Evolutionary conservation across 2,113 vertebrate species (phyloP), one percentile per base, ranked within the genome.

Genomic region (Solenodon paradoxus): DNA sequence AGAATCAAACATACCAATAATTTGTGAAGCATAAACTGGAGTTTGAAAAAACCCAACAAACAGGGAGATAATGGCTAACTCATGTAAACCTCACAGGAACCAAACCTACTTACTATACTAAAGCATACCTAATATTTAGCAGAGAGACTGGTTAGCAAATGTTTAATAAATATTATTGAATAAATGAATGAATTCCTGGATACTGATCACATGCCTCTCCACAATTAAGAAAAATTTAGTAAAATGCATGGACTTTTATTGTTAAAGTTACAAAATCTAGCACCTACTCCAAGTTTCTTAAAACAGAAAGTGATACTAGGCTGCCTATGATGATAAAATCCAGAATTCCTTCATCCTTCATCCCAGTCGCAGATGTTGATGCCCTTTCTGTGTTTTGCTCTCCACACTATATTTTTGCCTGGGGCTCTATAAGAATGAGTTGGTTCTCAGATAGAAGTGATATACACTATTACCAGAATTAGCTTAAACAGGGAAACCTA

Each of bases 1-100:
- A 96, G 40, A 94, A 71, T 69, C 82, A 92, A 91, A 94, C 63
- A 88, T 42, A 86, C 17, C 85, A 91, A 64, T 69, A 88, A 92
- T 59, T 55, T 78, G 22, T 84, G 81, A 96, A n/a, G 35, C 35
- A 94, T 80, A 95, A 81, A 68, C 1, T 71, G 49, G 74, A 5
- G 32, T 42, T 9, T 28, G 12, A 71, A 61, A 83, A 84, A n/a
- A n/a, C n/a, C n/a, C n/a, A n/a, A n/a, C n/a, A n/a, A n/a, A 87
- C 35, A 90, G 40, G 35, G 16, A 71, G 16, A 69, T 13, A 82
- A 88, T 19, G 11, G 42, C 35, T 96, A 78, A 71, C 72, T 90
- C 42, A 64, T 1, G 69, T 17, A 80, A 83, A 66, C 16, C 17
- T 68, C 47, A 69, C 0, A 77, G 47, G 19, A 71, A 57, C 9